Evolutionary conservation across 2,797 vertebrate species (phyloP).

Genomic region (Takifugu ocellatus): DNA sequence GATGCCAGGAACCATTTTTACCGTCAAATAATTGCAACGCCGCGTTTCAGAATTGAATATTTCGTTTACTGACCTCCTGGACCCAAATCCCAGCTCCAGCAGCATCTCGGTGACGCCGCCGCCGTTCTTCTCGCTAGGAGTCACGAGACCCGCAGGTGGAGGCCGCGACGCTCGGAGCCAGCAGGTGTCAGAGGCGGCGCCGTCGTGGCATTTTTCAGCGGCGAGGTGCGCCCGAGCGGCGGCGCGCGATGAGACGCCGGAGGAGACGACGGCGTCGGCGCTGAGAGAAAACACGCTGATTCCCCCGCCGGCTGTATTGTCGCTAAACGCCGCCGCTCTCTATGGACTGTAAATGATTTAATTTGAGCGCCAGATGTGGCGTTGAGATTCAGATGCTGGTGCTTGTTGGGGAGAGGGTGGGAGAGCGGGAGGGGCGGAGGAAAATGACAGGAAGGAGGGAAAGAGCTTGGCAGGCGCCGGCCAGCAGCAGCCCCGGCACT

Average conservation of each 20-base stretch:
- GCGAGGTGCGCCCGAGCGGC: too few species aligned
- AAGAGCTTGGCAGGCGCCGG: constrained; percentile 66
- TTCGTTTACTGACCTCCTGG: too few species aligned
- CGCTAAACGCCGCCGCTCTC: constrained; percentile 62
- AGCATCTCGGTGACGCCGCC: too few species aligned
- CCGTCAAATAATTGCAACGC: too few species aligned
- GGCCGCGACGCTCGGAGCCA: constrained; percentile 16
- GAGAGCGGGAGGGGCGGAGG: constrained; percentile 45
- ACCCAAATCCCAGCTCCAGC: too few species aligned
- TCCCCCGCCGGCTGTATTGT: constrained; percentile 68
- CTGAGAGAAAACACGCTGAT: constrained; percentile 68
- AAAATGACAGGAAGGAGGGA: constrained; percentile 77
- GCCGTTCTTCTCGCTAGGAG: neutral
- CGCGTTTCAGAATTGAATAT: too few species aligned
- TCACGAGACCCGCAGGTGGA: constrained; percentile 43
- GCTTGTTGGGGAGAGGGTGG: constrained; percentile 52
- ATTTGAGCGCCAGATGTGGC: constrained; percentile 74
- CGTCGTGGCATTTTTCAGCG: constrained; percentile 47
- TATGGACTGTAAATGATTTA: constrained; percentile 76
- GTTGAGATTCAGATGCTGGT: constrained; percentile 51
- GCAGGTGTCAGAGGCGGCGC: constrained; percentile 57
- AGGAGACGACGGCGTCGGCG: constrained; percentile 51
- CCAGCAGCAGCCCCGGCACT: constrained; percentile 66
- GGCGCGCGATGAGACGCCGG: too few species aligned
- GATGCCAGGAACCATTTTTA: too few species aligned